These are phyloP conservation scores for Harmothoe impar DNA, from an alignment of 2,888 invertebrate genomes.

Conservation along the genomic window DNA sequence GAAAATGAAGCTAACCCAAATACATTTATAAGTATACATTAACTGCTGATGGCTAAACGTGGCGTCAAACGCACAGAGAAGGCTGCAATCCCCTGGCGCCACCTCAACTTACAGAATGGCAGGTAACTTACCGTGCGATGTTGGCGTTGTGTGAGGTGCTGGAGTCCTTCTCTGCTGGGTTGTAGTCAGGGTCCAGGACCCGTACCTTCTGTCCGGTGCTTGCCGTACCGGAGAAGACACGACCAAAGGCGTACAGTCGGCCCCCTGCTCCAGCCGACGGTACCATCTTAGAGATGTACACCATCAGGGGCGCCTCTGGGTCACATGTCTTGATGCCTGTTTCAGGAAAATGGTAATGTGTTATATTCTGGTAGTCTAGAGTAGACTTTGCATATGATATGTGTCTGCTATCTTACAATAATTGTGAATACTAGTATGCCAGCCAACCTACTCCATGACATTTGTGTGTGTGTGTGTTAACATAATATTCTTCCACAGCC, in stretches of 20 bases:
- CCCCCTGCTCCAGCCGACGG: slow-evolving; percentile 68
- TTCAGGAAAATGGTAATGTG: background rate
- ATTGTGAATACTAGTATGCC: too few relatives aligned
- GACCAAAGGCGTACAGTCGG: slow-evolving; percentile 72
- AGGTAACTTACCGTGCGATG: slow-evolving; percentile 24
- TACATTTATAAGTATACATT: too few relatives aligned
- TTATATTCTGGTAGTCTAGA: slow-evolving; percentile 21
- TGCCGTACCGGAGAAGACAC: slow-evolving; percentile 71
- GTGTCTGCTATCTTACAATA: too few relatives aligned
- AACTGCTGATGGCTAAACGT: too few relatives aligned
- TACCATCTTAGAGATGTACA: slow-evolving; percentile 74
- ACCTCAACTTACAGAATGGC: too few relatives aligned
- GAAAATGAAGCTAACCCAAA: too few relatives aligned
- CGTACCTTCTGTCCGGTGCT: slow-evolving; percentile 66
- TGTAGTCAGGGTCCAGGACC: slow-evolving; percentile 69
- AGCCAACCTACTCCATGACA: too few relatives aligned
- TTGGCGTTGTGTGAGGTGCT: background rate
- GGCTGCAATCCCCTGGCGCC: too few relatives aligned
- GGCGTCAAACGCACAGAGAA: too few relatives aligned
- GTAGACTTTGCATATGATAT: too few relatives aligned
- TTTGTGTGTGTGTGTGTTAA: too few relatives aligned
- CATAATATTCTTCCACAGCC: too few relatives aligned
- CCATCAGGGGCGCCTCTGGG: slow-evolving; percentile 71
- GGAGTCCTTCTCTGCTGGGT: slow-evolving; percentile 67
- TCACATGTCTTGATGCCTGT: slow-evolving; percentile 71